A percentile compares a stretch with the other conserved stretches of the same genome.
Evolutionary conservation across 2,888 invertebrate genomes (phyloP).

Genomic region (Perithous albicinctus): DNA sequence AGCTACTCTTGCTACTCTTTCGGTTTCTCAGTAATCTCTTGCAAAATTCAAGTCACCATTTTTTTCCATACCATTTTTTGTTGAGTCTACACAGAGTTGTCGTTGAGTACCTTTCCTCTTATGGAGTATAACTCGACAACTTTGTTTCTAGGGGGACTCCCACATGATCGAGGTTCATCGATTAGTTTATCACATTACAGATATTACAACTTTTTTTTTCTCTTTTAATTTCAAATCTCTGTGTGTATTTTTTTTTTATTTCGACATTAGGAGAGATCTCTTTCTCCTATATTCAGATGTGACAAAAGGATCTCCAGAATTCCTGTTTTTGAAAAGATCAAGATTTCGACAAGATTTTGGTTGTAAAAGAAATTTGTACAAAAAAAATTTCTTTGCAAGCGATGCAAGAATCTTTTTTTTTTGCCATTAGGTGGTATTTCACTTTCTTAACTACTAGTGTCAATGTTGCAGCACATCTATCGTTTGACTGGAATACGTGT

Average conservation of each 20-base stretch:
- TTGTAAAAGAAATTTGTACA: background rate
- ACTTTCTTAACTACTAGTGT: background rate
- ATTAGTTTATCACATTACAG: background rate
- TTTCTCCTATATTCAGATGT: too few species aligned
- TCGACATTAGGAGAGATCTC: too few species aligned
- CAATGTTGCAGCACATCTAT: background rate
- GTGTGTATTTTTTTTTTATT: too few species aligned
- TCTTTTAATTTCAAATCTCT: too few species aligned
- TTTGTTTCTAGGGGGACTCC: background rate
- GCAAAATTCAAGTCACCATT: conserved; percentile 50
- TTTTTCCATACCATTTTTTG: conserved; percentile 33
- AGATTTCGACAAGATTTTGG: too few species aligned
- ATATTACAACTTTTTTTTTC: background rate
- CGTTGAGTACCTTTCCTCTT: background rate
- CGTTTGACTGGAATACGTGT: background rate
- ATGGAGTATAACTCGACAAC: background rate
- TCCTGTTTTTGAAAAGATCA: too few species aligned
- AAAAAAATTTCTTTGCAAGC: background rate
- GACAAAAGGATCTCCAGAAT: too few species aligned
- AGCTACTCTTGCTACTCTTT: background rate
- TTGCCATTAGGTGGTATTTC: background rate
- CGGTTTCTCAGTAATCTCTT: conserved; percentile 50
- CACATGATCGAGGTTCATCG: background rate
- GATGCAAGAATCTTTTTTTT: background rate
- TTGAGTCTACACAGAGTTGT: conserved; percentile 33